These are phyloP conservation scores for Dryobotodes eremita DNA, from an alignment of 2,888 invertebrate species.

Conservation along the genomic window DNA sequence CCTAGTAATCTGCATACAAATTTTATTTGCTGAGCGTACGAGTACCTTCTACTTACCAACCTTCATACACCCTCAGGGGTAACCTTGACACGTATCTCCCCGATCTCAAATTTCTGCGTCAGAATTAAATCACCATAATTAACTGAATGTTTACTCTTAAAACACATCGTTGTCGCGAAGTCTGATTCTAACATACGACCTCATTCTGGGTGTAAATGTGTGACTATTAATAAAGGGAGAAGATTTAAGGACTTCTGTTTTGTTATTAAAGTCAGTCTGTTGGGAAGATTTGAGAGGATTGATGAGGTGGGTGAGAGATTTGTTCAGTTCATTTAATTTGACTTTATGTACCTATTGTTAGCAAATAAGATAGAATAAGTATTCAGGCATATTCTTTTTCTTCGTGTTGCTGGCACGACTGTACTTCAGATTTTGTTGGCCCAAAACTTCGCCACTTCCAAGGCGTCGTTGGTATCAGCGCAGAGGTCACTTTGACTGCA, in stretches of 20 bases:
- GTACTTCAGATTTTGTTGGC: no score
- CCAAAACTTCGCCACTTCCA: no score
- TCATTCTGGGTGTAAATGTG: slow-evolving; percentile 32
- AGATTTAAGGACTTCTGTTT: slow-evolving; percentile 35
- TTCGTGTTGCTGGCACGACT: background rate
- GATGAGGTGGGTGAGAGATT: background rate
- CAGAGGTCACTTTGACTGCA: no score
- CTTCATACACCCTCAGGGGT: background rate
- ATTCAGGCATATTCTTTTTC: no score
- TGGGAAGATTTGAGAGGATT: background rate
- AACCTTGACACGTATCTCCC: background rate
- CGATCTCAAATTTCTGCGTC: slow-evolving; percentile 14
- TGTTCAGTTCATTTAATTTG: background rate
- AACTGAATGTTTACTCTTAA: slow-evolving; percentile 45
- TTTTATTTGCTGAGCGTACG: no score
- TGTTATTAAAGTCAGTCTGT: slow-evolving; percentile 6
- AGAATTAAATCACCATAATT: slow-evolving; percentile 43
- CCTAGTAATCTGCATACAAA: no score
- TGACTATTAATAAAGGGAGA: slow-evolving; percentile 6
- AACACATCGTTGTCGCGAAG: slow-evolving; percentile 30
- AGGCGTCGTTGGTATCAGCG: no score
- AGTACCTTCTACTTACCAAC: no score
- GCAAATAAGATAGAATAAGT: background rate
- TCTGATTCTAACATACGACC: slow-evolving; percentile 23
- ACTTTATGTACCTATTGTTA: background rate